phyloP scores from a whole-genome alignment of 2,888 invertebrate species.

The Malacosoma neustria region DNA sequence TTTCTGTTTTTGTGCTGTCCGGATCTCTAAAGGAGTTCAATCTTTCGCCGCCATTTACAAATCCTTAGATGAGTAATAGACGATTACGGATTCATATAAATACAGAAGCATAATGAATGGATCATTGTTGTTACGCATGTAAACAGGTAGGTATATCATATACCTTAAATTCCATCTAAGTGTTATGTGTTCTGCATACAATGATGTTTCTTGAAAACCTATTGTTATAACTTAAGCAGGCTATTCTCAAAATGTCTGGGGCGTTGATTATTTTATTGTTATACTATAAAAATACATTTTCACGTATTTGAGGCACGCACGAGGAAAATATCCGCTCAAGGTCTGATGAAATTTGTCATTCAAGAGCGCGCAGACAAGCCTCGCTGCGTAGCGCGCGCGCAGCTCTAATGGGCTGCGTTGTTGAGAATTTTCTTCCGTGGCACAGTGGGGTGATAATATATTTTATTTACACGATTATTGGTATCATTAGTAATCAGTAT shows the following conservation, averaged over 20 bases:
- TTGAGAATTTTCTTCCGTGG: slow-evolving; percentile 53
- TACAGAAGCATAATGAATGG: no score
- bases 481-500: no score
- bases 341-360: slow-evolving; percentile 69
- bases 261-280: background rate
- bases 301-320: slow-evolving; percentile 59
- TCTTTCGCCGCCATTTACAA: no score
- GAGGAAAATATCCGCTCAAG: slow-evolving; percentile 66
- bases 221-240: background rate
- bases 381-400: slow-evolving; percentile 33
- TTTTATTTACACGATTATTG: no score
- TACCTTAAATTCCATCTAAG: background rate
- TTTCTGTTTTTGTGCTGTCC: no score
- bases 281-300: slow-evolving; percentile 18
- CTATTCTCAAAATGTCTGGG: slow-evolving; percentile 7
- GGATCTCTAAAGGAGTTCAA: no score
- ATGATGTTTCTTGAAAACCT: background rate
- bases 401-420: slow-evolving; percentile 33
- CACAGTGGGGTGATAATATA: slow-evolving; percentile 44
- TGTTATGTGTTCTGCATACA: background rate
- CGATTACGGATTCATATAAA: no score
- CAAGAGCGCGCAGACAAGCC: slow-evolving; percentile 34
- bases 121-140: background rate
- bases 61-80: no score
- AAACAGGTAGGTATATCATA: background rate